These are phyloP conservation scores for Gryllus longicercus DNA, from an alignment of 2,888 invertebrate genomes.

Conservation along the genomic window DNA sequence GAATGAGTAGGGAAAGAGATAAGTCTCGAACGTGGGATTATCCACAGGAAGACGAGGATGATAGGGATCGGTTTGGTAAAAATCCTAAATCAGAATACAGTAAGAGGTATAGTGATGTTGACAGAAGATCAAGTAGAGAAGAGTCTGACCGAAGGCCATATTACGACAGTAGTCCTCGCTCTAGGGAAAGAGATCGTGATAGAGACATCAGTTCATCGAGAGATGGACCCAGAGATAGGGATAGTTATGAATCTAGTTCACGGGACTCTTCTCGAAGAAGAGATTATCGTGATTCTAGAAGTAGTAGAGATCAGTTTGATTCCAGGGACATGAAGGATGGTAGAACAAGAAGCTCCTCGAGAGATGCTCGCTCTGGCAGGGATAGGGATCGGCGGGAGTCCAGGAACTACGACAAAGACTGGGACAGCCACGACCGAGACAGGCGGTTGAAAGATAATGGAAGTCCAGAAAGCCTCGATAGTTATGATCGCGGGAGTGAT, in stretches of 20 bases:
- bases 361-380: neutral
- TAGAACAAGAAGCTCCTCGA: slow-evolving; percentile 18
- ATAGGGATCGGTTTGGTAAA: neutral
- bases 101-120: slow-evolving; percentile 3
- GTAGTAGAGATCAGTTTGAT: neutral
- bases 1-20: neutral
- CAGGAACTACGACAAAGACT: slow-evolving; percentile 26
- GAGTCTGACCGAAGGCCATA: slow-evolving; percentile 26
- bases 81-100: neutral
- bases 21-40: neutral
- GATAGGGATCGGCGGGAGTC: slow-evolving; percentile 24
- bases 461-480: slow-evolving; percentile 29
- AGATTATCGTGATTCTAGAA: slow-evolving; percentile 23
- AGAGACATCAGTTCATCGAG: slow-evolving; percentile 11
- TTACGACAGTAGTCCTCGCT: slow-evolving; percentile 18
- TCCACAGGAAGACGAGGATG: neutral
- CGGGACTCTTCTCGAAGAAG: slow-evolving; percentile 25
- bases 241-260: slow-evolving; percentile 17
- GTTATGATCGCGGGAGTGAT: slow-evolving; percentile 3
- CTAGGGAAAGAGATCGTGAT: slow-evolving; percentile 22
- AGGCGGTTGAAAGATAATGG: slow-evolving; percentile 28
- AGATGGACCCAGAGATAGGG: slow-evolving; percentile 21
- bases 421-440: slow-evolving; percentile 23
- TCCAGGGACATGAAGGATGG: slow-evolving; percentile 24
- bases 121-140: slow-evolving; percentile 25